Evolutionary conservation across 2,888 invertebrate genomes (phyloP).

Genomic region (Drosophila neonasuta): DNA sequence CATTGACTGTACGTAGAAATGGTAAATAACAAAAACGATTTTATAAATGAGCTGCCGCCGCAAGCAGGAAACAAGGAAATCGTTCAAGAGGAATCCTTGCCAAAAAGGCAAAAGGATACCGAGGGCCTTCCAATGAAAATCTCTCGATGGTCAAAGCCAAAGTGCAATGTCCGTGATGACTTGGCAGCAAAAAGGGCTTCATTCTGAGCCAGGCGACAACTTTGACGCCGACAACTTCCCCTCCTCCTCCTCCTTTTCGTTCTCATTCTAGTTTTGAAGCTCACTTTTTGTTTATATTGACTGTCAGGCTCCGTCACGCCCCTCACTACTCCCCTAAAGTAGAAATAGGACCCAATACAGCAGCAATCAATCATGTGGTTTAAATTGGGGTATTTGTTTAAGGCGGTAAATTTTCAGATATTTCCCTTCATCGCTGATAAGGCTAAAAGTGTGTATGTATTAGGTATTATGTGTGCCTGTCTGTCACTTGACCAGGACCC

Average conservation of each 20-base stretch:
- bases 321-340: background rate
- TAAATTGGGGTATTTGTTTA: slow-evolving; percentile 76
- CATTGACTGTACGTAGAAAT: background rate
- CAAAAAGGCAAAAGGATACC: slow-evolving; percentile 51
- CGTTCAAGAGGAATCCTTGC: slow-evolving; percentile 56
- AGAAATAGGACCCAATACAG: slow-evolving; percentile 29
- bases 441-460: slow-evolving; percentile 29
- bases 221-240: slow-evolving; percentile 49
- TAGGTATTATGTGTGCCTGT: slow-evolving; percentile 27
- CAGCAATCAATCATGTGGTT: slow-evolving; percentile 76
- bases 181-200: slow-evolving; percentile 59
- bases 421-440: slow-evolving; percentile 48
- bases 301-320: slow-evolving; percentile 28
- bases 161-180: slow-evolving; percentile 75
- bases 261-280: slow-evolving; percentile 26
- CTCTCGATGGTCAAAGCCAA: slow-evolving; percentile 73
- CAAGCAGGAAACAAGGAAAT: slow-evolving; percentile 67
- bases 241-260: background rate
- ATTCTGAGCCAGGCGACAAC: slow-evolving; percentile 57
- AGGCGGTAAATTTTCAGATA: slow-evolving; percentile 64
- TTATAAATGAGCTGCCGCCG: slow-evolving; percentile 62
- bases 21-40: slow-evolving; percentile 37
- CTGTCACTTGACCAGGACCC: slow-evolving; percentile 53
- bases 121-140: slow-evolving; percentile 27
- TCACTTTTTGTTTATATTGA: slow-evolving; percentile 60